Conservation (phyloP, 1,140 invertebrate genomes). For the Heliconius congener region DNA sequence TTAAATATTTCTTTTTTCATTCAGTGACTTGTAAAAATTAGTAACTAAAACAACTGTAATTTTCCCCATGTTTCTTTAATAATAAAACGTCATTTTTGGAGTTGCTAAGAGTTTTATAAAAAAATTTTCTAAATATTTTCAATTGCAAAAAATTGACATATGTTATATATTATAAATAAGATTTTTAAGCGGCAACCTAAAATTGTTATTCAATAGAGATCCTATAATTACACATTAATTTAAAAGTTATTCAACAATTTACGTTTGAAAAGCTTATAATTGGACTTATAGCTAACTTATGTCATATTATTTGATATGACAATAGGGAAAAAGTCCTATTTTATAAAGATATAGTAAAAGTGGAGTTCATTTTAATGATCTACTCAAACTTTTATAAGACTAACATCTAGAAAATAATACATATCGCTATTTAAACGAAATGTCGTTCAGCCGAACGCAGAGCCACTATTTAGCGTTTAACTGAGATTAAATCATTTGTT, state of each 20-base stretch:
- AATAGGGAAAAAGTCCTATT: slow-evolving; percentile 14
- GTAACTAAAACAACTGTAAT: neutral
- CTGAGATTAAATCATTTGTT: neutral
- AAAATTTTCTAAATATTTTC: neutral
- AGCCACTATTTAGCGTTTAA: neutral
- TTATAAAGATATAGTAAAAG: slow-evolving; percentile 25
- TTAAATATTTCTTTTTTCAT: neutral
- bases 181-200: neutral
- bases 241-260: slow-evolving; percentile 3
- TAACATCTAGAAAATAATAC: neutral
- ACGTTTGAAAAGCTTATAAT: slow-evolving; percentile 9
- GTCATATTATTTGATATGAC: slow-evolving; percentile 34
- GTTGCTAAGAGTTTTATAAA: too few relatives aligned
- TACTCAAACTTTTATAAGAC: neutral
- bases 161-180: too few relatives aligned
- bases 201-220: neutral
- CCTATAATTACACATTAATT: neutral
- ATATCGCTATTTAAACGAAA: neutral
- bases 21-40: neutral
- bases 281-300: slow-evolving; percentile 25
- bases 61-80: neutral
- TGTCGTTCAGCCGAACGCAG: neutral
- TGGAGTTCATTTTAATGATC: slow-evolving; percentile 11
- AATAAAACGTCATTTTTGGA: too few relatives aligned
- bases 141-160: neutral